phyloP scores from a whole-genome alignment of 2,797 vertebrate species.

The Dallia pectoralis region DNA sequence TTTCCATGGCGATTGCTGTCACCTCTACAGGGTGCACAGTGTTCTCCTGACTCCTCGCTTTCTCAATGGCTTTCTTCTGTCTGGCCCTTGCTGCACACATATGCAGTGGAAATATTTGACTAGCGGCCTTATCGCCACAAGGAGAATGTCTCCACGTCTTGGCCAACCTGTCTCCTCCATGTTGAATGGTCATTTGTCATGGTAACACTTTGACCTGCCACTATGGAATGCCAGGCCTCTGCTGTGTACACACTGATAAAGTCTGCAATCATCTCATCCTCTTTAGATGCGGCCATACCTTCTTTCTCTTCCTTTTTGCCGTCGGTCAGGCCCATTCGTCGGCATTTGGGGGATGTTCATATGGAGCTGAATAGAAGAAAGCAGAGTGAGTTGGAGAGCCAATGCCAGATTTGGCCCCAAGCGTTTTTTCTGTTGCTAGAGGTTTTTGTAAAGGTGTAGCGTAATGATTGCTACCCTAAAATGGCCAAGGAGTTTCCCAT shows the following conservation, averaged over 20 bases:
- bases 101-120: slow-evolving; percentile 53
- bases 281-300: not conserved
- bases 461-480: not conserved
- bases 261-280: slow-evolving; percentile 8
- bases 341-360: not conserved
- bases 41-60: slow-evolving; percentile 28
- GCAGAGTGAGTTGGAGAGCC: not conserved
- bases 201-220: slow-evolving; percentile 43
- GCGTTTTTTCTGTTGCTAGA: not conserved
- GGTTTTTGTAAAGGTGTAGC: not conserved
- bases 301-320: not conserved
- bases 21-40: slow-evolving; percentile 21
- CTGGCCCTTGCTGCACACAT: slow-evolving; percentile 30
- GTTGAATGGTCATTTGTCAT: slow-evolving; percentile 42
- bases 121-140: slow-evolving; percentile 42
- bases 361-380: not conserved
- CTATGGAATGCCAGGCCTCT: slow-evolving; percentile 48
- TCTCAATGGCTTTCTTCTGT: slow-evolving; percentile 27
- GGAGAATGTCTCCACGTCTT: slow-evolving; percentile 24
- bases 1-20: slow-evolving; percentile 24
- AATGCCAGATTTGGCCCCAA: not conserved
- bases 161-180: slow-evolving; percentile 32
- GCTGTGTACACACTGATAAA: slow-evolving; percentile 40
- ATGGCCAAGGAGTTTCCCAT: not conserved
- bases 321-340: not conserved